These are phyloP conservation scores for Gadopsis marmoratus DNA, from an alignment of 2,797 vertebrate genomes.

Conservation along the genomic window DNA sequence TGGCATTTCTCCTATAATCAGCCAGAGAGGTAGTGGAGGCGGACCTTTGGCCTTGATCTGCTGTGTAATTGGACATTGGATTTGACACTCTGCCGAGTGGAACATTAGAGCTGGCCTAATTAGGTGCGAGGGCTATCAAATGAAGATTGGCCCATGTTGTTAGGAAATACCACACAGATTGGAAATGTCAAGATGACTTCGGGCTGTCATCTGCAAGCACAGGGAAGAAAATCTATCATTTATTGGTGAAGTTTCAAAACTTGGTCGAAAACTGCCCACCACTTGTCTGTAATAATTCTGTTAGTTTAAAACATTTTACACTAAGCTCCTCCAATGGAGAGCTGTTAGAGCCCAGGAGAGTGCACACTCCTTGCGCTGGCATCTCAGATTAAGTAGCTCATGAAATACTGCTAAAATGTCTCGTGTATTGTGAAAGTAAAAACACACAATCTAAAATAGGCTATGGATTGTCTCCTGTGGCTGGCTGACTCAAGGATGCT, in stretches of 20 bases:
- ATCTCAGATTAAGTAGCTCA: slow-evolving; percentile 47
- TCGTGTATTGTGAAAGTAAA: slow-evolving; percentile 47
- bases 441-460: slow-evolving; percentile 73
- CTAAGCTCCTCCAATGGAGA: slow-evolving; percentile 35
- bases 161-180: slow-evolving; percentile 85
- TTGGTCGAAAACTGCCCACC: slow-evolving; percentile 57
- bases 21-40: slow-evolving; percentile 75
- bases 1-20: slow-evolving; percentile 80
- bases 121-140: slow-evolving; percentile 84
- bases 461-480: slow-evolving; percentile 61
- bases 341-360: slow-evolving; percentile 25
- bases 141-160: slow-evolving; percentile 80
- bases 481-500: slow-evolving; percentile 75
- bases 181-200: slow-evolving; percentile 82
- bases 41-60: slow-evolving; percentile 86
- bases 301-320: slow-evolving; percentile 56
- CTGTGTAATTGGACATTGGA: slow-evolving; percentile 86
- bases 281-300: slow-evolving; percentile 50
- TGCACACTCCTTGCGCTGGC: slow-evolving; percentile 15
- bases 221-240: slow-evolving; percentile 72
- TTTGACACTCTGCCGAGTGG: slow-evolving; percentile 85
- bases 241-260: slow-evolving; percentile 77
- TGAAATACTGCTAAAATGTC: slow-evolving; percentile 58
- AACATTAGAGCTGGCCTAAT: slow-evolving; percentile 87
- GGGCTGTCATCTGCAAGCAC: slow-evolving; percentile 65